phyloP scores from a whole-genome alignment of 2,797 vertebrate genomes.

The Galagoides demidoff region DNA sequence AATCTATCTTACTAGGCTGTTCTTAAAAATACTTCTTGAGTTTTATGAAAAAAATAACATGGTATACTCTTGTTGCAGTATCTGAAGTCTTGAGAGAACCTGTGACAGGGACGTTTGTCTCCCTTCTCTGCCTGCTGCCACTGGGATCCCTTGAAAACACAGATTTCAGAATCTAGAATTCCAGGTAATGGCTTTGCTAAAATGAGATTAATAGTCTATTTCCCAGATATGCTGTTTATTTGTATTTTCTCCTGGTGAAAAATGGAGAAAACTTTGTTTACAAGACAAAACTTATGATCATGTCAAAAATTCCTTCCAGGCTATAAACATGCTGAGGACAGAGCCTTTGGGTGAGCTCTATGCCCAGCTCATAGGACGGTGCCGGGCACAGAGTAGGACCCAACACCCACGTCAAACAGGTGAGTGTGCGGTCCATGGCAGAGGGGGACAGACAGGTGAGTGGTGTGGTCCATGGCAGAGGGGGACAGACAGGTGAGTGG shows the following conservation, averaged over 20 bases:
- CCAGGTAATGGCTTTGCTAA: background rate
- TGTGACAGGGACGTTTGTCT: accelerated
- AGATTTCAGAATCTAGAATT: background rate
- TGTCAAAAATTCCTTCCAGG: background rate
- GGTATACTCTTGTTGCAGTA: accelerated
- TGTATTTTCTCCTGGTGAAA: background rate
- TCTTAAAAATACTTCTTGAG: background rate
- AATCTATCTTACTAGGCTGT: background rate
- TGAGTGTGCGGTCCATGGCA: too few relatives aligned
- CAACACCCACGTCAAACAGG: accelerated
- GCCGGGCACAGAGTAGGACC: too few relatives aligned
- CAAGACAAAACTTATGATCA: background rate
- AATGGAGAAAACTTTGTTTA: background rate
- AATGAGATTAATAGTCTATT: background rate
- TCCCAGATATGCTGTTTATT: background rate
- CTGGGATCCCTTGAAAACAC: background rate
- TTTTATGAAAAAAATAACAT: background rate
- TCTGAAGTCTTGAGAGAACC: background rate
- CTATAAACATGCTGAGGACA: accelerated
- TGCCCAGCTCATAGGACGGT: accelerated
- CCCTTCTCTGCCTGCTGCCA: accelerated
- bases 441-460: too few relatives aligned
- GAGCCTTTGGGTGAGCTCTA: background rate
- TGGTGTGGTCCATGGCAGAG: too few relatives aligned
- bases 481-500: too few relatives aligned